Evolutionary conservation across 2,888 invertebrate species (phyloP), one percentile per base, ranked within the genome.

Genomic region (Lissocephala sabroskyi): DNA sequence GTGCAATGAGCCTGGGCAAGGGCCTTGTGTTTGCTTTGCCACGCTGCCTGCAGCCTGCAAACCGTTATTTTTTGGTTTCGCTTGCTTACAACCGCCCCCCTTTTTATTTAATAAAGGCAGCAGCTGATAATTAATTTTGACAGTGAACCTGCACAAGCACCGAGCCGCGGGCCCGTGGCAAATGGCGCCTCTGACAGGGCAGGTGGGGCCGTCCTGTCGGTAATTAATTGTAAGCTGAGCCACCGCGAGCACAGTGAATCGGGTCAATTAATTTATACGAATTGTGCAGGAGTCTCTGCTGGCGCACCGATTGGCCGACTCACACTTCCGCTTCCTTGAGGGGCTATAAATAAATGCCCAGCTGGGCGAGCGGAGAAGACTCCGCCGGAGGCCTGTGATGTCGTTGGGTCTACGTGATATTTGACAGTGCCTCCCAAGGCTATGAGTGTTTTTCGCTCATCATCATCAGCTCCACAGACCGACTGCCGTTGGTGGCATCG

Each of bases 181-280:
- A 33, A 17, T 17, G 19, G 33, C 18, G n/a, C 28, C 36, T 2
- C 36, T 35, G 29, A 41, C n/a, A 7, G 30, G 16, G 13, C 14
- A 5, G 23, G 23, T 23, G 23, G 23, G 3, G 7, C 23, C 23
- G 3, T 33, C 54, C 41, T 67, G 66, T 48, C 62, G 59, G 65
- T 81, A 81, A 82, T 80, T 82, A 80, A 82, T 80, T 79, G 81
- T 79, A 68, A 65, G 68, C 78, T 56, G 66, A 78, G 77, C 39
- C 11, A 36, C 50, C 45, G 56, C 51, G 9, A 16, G 47, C 50
- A 45, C 62, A 49, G 60, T 68, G 67, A 80, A 80, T 79, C 80
- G 70, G 81, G 79, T 81, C 80, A 81, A 82, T 80, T 82, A 80
- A 80, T 81, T 78, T 67, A 57, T 58, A 49, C 51, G 54, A 58